phyloP scores from a whole-genome alignment of 2,888 invertebrate species.

The Ariolimax columbianus region DNA sequence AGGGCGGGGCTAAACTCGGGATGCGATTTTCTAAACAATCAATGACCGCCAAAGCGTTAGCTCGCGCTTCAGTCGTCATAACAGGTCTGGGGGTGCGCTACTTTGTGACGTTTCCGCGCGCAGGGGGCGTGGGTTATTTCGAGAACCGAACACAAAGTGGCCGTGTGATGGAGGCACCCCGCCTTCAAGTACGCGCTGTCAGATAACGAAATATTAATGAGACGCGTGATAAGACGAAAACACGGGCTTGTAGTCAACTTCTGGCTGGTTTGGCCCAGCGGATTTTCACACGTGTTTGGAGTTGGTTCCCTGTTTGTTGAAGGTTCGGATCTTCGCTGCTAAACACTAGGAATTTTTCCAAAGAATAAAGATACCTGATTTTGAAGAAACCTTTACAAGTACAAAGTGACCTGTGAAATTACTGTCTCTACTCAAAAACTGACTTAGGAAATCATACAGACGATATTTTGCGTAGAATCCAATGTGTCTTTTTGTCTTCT shows the following conservation, averaged over 20 bases:
- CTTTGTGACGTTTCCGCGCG: neutral
- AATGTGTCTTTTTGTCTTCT: too few relatives aligned
- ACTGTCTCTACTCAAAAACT: too few relatives aligned
- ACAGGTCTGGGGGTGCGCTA: neutral
- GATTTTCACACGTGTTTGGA: slow-evolving; percentile 44
- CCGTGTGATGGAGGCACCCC: slow-evolving; percentile 14
- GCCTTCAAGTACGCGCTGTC: slow-evolving; percentile 24
- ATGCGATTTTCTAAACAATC: neutral
- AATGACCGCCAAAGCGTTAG: slow-evolving; percentile 11
- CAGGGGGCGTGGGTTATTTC: slow-evolving; percentile 22
- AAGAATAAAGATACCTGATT: neutral
- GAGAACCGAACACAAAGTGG: slow-evolving; percentile 4
- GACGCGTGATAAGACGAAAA: slow-evolving; percentile 43
- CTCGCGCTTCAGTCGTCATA: neutral
- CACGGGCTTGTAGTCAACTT: slow-evolving; percentile 1
- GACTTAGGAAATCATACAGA: too few relatives aligned
- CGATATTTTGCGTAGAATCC: too few relatives aligned
- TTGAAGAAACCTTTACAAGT: neutral
- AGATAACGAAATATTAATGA: slow-evolving; percentile 47
- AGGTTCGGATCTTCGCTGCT: slow-evolving; percentile 24
- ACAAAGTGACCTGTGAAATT: neutral
- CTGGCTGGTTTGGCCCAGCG: slow-evolving; percentile 9
- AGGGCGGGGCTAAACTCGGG: slow-evolving; percentile 4
- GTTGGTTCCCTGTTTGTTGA: slow-evolving; percentile 6
- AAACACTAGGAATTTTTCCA: neutral